Percentiles rank a stretch among this genome's conserved stretches.
Conservation (phyloP, 2,888 invertebrate genomes). For the Eurois occulta region DNA sequence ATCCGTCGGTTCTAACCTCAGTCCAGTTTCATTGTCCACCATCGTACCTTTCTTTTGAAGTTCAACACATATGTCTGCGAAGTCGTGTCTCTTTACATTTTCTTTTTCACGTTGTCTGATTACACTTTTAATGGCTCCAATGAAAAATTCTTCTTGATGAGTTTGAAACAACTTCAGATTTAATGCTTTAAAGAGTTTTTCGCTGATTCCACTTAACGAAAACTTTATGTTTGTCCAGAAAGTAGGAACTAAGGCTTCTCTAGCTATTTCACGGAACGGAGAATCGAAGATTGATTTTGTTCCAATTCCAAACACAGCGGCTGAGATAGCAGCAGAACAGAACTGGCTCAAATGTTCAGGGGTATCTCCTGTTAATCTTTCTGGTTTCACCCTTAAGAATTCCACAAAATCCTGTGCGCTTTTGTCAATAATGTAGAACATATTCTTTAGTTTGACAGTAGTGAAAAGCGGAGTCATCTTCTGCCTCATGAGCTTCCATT, state of each 20-base stretch:
- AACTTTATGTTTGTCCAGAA: slow-evolving; percentile 70
- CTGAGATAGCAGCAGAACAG: slow-evolving; percentile 77
- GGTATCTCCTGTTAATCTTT: slow-evolving; percentile 66
- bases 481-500: slow-evolving; percentile 82
- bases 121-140: slow-evolving; percentile 78
- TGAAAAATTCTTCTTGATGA: slow-evolving; percentile 77
- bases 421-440: slow-evolving; percentile 82
- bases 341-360: slow-evolving; percentile 71
- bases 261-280: slow-evolving; percentile 74
- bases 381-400: slow-evolving; percentile 71
- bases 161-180: slow-evolving; percentile 73
- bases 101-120: slow-evolving; percentile 75
- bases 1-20: slow-evolving; percentile 78
- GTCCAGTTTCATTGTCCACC: slow-evolving; percentile 73
- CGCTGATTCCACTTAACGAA: slow-evolving; percentile 58
- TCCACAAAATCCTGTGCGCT: slow-evolving; percentile 78
- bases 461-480: slow-evolving; percentile 82
- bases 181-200: slow-evolving; percentile 66
- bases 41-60: slow-evolving; percentile 77
- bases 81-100: slow-evolving; percentile 77
- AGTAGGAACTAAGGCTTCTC: slow-evolving; percentile 64
- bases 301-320: slow-evolving; percentile 82
- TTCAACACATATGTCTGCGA: slow-evolving; percentile 78
- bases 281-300: slow-evolving; percentile 78
- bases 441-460: slow-evolving; percentile 79